A percentile compares a stretch with the other conserved stretches of the same genome.
Evolutionary conservation across 1,140 invertebrate genomes (phyloP).

Genomic region (Phymorhynchus buccinoides): DNA sequence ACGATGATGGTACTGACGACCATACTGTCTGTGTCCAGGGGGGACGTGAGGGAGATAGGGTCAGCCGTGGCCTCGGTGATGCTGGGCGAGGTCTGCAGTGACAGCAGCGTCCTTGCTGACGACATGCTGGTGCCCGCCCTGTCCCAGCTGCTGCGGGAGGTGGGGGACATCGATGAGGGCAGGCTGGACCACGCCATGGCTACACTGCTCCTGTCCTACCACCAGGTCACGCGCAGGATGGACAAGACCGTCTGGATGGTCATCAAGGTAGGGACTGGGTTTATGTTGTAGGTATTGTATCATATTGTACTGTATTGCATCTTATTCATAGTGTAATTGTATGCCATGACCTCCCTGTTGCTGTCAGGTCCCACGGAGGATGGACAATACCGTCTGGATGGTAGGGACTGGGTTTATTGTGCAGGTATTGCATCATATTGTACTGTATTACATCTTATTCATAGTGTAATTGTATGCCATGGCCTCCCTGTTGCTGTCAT

Average conservation of each 20-base stretch:
- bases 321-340: too few species aligned
- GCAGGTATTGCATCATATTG: too few species aligned
- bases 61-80: slow-evolving; percentile 25
- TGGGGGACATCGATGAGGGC: slow-evolving; percentile 18
- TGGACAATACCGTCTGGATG: too few species aligned
- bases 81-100: slow-evolving; percentile 5
- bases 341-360: too few species aligned
- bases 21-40: not conserved
- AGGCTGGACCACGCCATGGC: slow-evolving; percentile 26
- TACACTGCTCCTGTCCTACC: slow-evolving; percentile 15
- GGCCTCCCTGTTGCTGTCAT: too few species aligned
- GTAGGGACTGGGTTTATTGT: too few species aligned
- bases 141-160: slow-evolving; percentile 1
- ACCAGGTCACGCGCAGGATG: slow-evolving; percentile 10
- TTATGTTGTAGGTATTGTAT: too few species aligned
- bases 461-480: too few species aligned
- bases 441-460: too few species aligned
- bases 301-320: too few species aligned
- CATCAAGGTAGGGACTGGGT: slow-evolving; percentile 34
- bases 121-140: slow-evolving; percentile 21
- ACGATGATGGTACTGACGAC: too few species aligned
- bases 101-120: slow-evolving; percentile 20
- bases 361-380: too few species aligned
- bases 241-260: slow-evolving; percentile 25
- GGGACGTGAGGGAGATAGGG: slow-evolving; percentile 28